A percentile compares a stretch with the other conserved stretches of the same genome.
phyloP scores from a whole-genome alignment of 2,113 vertebrate genomes.

The Marcusenius ussheri region DNA sequence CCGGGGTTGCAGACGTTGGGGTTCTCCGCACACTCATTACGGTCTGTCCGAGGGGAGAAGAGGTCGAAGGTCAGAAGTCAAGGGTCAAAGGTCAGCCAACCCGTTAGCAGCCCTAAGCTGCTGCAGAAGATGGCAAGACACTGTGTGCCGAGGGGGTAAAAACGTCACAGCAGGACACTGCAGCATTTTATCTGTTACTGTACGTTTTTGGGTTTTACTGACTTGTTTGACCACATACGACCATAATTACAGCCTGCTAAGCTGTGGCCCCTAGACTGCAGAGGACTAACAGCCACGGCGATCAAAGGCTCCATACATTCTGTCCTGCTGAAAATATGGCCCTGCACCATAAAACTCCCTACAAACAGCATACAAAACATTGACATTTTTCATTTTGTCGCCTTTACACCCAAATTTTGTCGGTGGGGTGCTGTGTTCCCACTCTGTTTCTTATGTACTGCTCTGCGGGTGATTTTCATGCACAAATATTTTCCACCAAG shows the following conservation, averaged over 20 bases:
- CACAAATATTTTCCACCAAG: constrained; percentile 5
- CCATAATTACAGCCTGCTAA: not conserved
- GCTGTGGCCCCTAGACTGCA: not conserved
- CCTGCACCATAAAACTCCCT: not conserved
- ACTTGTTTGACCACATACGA: not conserved
- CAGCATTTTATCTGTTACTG: not conserved
- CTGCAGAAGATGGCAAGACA: not conserved
- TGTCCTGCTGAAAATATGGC: not conserved
- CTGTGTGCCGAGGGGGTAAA: not conserved
- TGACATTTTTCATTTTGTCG: not conserved
- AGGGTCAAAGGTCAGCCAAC: not conserved
- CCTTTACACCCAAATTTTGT: not conserved
- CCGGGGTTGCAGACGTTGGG: constrained; percentile 85
- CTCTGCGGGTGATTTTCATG: not conserved
- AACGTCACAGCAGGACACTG: not conserved
- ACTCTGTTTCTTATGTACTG: not conserved
- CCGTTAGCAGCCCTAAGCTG: not conserved
- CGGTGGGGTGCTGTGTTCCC: not conserved
- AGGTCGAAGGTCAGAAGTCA: not conserved
- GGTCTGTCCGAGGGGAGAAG: constrained; percentile 65
- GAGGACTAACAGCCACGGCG: not conserved
- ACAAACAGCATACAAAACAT: not conserved
- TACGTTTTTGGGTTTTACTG: not conserved
- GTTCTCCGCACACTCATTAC: constrained; percentile 87
- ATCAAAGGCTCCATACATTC: not conserved